Base-by-base conservation (phyloP, 2,888 invertebrate species). In the Noctua comes region DNA sequence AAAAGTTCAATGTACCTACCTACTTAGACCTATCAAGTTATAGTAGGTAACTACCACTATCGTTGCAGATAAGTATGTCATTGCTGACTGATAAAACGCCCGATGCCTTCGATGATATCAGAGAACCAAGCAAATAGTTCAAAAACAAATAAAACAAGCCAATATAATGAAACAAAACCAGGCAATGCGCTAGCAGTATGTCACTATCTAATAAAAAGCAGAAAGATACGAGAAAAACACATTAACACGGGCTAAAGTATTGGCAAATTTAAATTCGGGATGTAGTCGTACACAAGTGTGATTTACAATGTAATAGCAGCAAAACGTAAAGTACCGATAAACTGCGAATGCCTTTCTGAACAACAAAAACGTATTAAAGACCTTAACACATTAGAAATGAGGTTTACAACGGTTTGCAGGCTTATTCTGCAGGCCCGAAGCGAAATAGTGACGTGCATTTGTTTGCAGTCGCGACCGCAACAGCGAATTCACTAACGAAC, bases 401-500 rank as follows among this genome's bases (percentile, higher is more conserved):
- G 77, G 79, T 82, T 79, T 54, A 43, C 68, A 87, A 72, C 81
- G 40, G 71, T 64, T 73, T 68, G 72, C 77, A 79, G 66, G 8
- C 11, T 64, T 69, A 91, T 91, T 91, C 88, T 88, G 88, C 86
- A 57, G 73, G 88, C 90, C 88, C 80, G 87, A 87, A 90, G 91
- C 90, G 73, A 86, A 91, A 92, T 90, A 90, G 92, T 93, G 93
- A 92, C 90, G 91, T 90, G 91, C 88, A 86, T 90, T 90, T 91
- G 90, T 90, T 91, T 90, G 80, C 85, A 83, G 84, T 88, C 84
- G 90, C 89, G 89, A 92, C 93, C 93, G 90, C 93, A 93, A 90
- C 90, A 90, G 91, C 88, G 92, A 91, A 92, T 91, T 88, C 90
- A 86, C 94, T 94, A 94, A 94, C 94, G 93, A 94, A 94, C 94